Evolutionary conservation across 2,797 vertebrate genomes (phyloP), one percentile per base, ranked within the genome.

Genomic region (Spea hammondii): DNA sequence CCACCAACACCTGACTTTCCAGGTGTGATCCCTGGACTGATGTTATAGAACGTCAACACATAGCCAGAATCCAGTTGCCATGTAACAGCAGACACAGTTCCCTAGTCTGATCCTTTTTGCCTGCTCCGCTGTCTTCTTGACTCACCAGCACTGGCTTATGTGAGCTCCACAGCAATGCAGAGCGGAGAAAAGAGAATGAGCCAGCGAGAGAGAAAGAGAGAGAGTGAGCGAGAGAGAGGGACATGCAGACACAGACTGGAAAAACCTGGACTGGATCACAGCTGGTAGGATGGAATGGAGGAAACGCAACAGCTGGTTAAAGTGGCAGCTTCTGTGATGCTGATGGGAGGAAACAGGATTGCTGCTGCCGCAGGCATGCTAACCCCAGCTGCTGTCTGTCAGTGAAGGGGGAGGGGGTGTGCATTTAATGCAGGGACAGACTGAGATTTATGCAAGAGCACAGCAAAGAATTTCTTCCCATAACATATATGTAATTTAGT

Each of bases 111-210:
- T 64, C 59, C 8, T 74, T 32, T 59, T 51, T 64, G 46, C 14
- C 62, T 59, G 32, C 64, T 69, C 32, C 73, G 12, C 55, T 69
- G 13, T 73, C 62, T 17, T 73, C 74, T 54, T 6, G 44, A 60
- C 79, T 82, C 70, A 50, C 65, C 70, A 55, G 79, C 72, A 44
- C 45, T 82, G 75, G 79, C 69, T 81, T 72, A 60, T 76, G 74
- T 72, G 74, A n/a, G 74, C 70, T 84, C 76, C 78, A 80, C 84
- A 82, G 84, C 84, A 85, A 83, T 85, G 84, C 84, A 85, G 84
- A 84, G 74, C 74, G 72, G 76, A 79, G 78, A 79, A 72, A 84
- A 66, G 75, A 76, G 83, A 81, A 84, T 82, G 82, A 83, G 87
- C 80, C 85, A 84, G 85, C 83, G 83, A 85, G 86, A 84, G 85